Conservation (phyloP, 2,113 vertebrate genomes). For the Rhea americana region DNA sequence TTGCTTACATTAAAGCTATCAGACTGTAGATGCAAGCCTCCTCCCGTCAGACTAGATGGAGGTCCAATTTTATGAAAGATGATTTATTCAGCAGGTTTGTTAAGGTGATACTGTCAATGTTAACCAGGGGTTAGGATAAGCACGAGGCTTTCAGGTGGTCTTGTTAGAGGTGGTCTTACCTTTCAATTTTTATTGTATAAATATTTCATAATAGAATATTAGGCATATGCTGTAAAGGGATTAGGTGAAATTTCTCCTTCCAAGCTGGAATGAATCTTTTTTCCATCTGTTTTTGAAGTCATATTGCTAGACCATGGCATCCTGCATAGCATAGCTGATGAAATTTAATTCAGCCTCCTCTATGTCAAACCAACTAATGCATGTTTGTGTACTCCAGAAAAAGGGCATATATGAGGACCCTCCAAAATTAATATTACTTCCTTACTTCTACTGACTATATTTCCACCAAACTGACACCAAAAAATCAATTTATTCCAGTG, state of each 20-base stretch:
- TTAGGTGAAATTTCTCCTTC: too few relatives aligned
- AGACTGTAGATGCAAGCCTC: neutral
- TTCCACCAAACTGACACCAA: neutral
- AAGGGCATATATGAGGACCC: neutral
- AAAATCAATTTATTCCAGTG: neutral
- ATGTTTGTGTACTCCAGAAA: neutral
- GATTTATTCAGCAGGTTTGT: neutral
- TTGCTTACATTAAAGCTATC: neutral
- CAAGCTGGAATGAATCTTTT: too few relatives aligned
- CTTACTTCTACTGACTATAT: neutral
- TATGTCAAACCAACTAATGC: too few relatives aligned
- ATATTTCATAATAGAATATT: too few relatives aligned
- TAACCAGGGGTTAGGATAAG: neutral
- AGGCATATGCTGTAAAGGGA: too few relatives aligned
- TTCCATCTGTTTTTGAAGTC: too few relatives aligned
- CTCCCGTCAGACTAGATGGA: neutral
- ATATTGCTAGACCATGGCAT: too few relatives aligned
- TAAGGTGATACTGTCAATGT: neutral
- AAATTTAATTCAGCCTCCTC: too few relatives aligned
- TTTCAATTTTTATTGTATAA: too few relatives aligned
- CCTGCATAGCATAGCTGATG: too few relatives aligned
- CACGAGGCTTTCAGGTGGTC: neutral
- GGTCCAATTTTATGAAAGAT: neutral
- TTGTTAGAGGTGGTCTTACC: neutral
- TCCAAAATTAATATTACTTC: neutral